Percentiles rank a stretch among this genome's conserved stretches.
Conservation (phyloP, 2,888 invertebrate genomes). For the Hoplodrina ambigua region DNA sequence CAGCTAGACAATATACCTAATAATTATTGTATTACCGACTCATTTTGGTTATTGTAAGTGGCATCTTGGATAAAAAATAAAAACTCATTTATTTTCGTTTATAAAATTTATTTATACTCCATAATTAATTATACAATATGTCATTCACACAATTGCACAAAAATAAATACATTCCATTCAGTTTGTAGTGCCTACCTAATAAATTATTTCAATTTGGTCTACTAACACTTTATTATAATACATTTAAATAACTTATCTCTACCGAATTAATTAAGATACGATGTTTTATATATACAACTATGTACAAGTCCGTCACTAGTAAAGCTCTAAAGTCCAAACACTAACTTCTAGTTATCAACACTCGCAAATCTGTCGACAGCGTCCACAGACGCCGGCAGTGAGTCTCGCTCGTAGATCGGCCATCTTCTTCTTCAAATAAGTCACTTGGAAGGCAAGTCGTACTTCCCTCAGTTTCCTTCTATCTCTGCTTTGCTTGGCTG, state of each 20-base stretch:
- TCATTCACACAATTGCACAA: conserved; percentile 56
- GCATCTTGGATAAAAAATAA: background rate
- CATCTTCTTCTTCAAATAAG: conserved; percentile 96
- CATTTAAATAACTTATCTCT: background rate
- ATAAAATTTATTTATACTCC: conserved; percentile 36
- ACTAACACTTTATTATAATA: background rate
- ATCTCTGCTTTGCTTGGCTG: conserved; percentile 98
- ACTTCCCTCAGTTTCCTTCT: conserved; percentile 97
- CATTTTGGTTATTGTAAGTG: no score
- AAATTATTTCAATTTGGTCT: conserved; percentile 3
- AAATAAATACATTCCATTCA: conserved; percentile 21
- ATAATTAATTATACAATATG: conserved; percentile 17
- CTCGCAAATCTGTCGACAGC: conserved; percentile 69
- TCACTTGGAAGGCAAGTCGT: conserved; percentile 96
- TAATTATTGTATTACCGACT: no score
- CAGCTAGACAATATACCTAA: no score
- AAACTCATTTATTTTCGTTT: background rate
- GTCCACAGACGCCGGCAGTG: conserved; percentile 83
- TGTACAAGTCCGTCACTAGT: background rate
- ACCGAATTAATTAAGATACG: background rate
- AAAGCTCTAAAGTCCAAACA: conserved; percentile 17
- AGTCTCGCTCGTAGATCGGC: conserved; percentile 93
- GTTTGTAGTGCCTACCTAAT: background rate
- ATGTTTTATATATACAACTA: conserved; percentile 32
- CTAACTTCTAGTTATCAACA: conserved; percentile 55